Evolutionary conservation across 2,797 vertebrate species (phyloP), one percentile per base, ranked within the genome.

Genomic region (Oryzias dopingdopingensis): DNA sequence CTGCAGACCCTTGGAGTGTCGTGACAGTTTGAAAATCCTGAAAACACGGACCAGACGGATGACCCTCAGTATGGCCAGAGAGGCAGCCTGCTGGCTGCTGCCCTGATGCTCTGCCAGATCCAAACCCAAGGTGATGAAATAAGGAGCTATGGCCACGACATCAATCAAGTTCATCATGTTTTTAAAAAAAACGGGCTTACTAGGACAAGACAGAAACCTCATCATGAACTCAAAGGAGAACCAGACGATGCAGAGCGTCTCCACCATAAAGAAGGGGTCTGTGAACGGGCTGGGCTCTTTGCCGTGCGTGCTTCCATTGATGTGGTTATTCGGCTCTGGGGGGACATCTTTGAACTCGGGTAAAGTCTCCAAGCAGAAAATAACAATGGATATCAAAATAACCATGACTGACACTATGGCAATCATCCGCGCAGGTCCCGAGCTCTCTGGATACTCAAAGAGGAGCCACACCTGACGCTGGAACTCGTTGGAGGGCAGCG

Each of bases 151-250:
- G 4, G 96, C 94, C 59, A 98, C 92, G 0, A 96, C 85, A 72
- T 99, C 96, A 0, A 98, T 98, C 73, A 94, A 84, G 82, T 98
- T 99, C 96, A 98, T 98, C 57, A 98, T 91, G 84, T 97, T 96
- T 53, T 95, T 95, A 65, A 94, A 99, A 88, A 98, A 98, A 49
- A 89, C 93, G 0, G 95, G 70, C 70, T 99, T 98, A 75, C 95
- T 97, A 52, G 96, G 96, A 67, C 95, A 96, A 41, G 94, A 93
- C 0, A 95, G 89, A 72, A 98, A 97, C 59, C 96, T 90, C 62
- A 96, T 92, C 4, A 93, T 79, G 49, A 98, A 93, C 74, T 98
- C 96, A 40, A 98, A 96, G 0, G 92, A 92, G 86, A 98, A 98
- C 96, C 96, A 98, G 53, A 97, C 92, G 0, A 99, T 93, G 80